Evolutionary conservation across 2,888 invertebrate genomes (phyloP), one percentile per base, ranked within the genome.

Genomic region (Emmelina monodactyla): DNA sequence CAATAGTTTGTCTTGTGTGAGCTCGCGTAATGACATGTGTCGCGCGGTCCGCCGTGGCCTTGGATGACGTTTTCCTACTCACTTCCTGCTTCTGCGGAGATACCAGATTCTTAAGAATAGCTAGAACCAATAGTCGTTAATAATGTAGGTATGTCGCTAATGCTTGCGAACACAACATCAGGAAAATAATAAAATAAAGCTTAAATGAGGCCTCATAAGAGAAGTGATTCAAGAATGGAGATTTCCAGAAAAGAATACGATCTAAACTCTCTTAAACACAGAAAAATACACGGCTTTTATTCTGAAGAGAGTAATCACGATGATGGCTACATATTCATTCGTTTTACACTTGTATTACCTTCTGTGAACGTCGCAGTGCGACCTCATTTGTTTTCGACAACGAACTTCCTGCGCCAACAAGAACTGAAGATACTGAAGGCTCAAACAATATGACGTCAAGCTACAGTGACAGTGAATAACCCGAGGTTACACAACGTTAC

Each of bases 21-120:
- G 51, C 50, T 52, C 49, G 51, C 60, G 46, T 55, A 55, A 57
- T 58, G 54, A 45, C 43, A 47, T 55, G 55, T 56, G 56, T 55
- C 12, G 58, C n/a, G 55, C 60, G 54, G 58, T 59, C 53, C 61
- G 55, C 62, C 59, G 49, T 52, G 70, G 59, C 78, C 78, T 78
- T 79, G 76, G 51, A 58, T 58, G 65, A 62, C 68, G 71, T 76
- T 76, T 76, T 76, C 73, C 73, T 75, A 72, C 68, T 66, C 53
- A 73, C 71, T 76, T 78, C 78, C 78, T 78, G 66, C 61, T 75
- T 25, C 25, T 25, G 5, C 13, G 29, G 13, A 25, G 25, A 25
- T 25, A 25, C 25, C 11, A 3, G 25, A 25, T 25, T 25, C 4
- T 3, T 25, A n/a, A 3, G 25, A 25, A n/a, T n/a, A n/a, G n/a